A percentile compares a stretch with the other conserved stretches of the same genome.
phyloP scores from a whole-genome alignment of 1,140 invertebrate genomes.

The Caerostris extrusa region DNA sequence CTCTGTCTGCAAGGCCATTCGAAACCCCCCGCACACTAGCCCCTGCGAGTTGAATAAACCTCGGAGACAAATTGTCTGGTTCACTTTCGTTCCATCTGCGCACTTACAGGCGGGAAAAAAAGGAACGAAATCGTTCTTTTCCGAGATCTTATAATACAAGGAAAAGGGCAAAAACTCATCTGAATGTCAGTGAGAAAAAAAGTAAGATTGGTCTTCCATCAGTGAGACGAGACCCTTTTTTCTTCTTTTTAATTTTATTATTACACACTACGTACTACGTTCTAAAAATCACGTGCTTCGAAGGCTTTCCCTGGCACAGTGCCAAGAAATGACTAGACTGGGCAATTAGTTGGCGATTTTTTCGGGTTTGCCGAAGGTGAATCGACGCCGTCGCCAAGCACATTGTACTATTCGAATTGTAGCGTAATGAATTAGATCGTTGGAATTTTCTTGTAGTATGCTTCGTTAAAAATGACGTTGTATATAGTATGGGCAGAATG shows the following conservation, averaged over 20 bases:
- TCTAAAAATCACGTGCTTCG: constrained; percentile 38
- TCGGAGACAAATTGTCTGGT: background rate
- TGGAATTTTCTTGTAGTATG: background rate
- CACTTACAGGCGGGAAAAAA: background rate
- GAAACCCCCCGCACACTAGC: background rate
- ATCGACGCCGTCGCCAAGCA: background rate
- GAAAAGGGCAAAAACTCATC: background rate
- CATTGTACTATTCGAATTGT: background rate
- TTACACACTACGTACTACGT: constrained; percentile 13
- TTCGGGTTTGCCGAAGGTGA: constrained; percentile 22
- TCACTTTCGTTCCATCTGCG: background rate
- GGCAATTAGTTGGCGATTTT: background rate
- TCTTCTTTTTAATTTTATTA: background rate
- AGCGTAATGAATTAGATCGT: background rate
- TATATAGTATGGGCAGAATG: background rate
- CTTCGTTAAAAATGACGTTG: constrained; percentile 10
- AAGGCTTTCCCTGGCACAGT: background rate
- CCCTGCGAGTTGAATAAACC: background rate
- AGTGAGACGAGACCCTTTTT: background rate
- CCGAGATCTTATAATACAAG: background rate
- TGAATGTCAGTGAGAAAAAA: background rate
- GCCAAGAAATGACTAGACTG: constrained; percentile 33
- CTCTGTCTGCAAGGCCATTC: background rate
- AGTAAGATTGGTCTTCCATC: background rate
- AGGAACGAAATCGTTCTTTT: background rate